Evolutionary conservation across 1,140 invertebrate species (phyloP), one percentile per base, ranked within the genome.

Genomic region (Tetramorium simillimum): DNA sequence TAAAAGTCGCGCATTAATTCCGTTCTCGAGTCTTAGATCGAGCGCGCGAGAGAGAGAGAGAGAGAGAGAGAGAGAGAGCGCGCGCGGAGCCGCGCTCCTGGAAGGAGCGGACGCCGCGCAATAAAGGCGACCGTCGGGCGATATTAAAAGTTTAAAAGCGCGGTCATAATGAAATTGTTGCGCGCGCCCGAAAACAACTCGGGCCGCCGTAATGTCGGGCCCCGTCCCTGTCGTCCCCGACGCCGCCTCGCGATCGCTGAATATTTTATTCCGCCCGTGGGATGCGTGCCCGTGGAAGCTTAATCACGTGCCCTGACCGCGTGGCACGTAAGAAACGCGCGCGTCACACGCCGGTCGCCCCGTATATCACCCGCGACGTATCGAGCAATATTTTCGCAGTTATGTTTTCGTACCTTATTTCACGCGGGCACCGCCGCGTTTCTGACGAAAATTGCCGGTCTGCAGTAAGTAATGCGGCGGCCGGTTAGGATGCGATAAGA

Each of bases 91-190:
- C 58, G 85, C 46, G 69, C 85, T 84, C 43, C 58, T 40, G 67
- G 63, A 87, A 67, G 63, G 43, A 88, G 56, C 46, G 78, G 40
- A 78, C 65, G 72, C 70, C 49, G 70, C 58, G 86, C 88, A 90
- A 90, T 90, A 90, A 90, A 90, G 65, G 76, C 87, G 86, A 90
- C 82, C 89, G 69, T 62, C 58, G n/a, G 43, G 86, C 76, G 76
- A 88, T 86, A 88, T 91, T 91, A 90, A 91, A 91, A 86, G 86
- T 88, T 90, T 65, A 88, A 67, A 76, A 46, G 62, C 84, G 72
- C 65, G 84, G 67, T 76, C 72, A 62, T 91, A 91, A 91, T 91
- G 89, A 91, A 91, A 91, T 90, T 91, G 89, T 90, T 84, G 69
- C n/a, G 80, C 65, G 67, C 51, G 18, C 40, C 84, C 73, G 63